These are phyloP conservation scores for Erithacus rubecula DNA, from an alignment of 2,797 vertebrate species.

Conservation along the genomic window DNA sequence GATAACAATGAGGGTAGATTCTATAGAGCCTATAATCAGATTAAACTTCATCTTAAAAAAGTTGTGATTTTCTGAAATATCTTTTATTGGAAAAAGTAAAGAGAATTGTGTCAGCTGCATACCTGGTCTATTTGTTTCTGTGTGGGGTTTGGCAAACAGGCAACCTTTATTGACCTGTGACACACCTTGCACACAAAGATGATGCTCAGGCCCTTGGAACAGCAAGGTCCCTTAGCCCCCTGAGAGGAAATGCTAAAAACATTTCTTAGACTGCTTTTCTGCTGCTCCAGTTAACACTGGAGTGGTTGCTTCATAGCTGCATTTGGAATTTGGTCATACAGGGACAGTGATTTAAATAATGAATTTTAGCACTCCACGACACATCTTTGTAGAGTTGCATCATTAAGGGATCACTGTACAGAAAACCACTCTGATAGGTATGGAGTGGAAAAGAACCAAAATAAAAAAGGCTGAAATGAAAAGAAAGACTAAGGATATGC, in stretches of 20 bases:
- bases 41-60: not conserved
- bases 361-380: not conserved
- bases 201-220: not conserved
- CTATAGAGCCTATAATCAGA: not conserved
- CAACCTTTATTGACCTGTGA: not conserved
- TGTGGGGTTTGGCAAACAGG: not conserved
- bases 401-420: not conserved
- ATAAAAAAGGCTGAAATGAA: not conserved
- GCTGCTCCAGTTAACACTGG: not conserved
- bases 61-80: not conserved
- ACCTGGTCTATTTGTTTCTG: not conserved
- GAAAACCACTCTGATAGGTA: not conserved
- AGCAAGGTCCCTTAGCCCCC: not conserved
- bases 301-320: not conserved
- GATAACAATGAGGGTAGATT: not conserved
- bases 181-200: rapidly evolving
- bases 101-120: not conserved
- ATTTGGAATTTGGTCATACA: not conserved
- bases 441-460: not conserved
- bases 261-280: not conserved
- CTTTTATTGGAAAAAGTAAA: not conserved
- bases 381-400: not conserved
- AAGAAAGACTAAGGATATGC: not conserved
- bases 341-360: not conserved
- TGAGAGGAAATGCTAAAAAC: not conserved